Conservation (phyloP, 2,797 vertebrate species). For the Falco concolor region DNA sequence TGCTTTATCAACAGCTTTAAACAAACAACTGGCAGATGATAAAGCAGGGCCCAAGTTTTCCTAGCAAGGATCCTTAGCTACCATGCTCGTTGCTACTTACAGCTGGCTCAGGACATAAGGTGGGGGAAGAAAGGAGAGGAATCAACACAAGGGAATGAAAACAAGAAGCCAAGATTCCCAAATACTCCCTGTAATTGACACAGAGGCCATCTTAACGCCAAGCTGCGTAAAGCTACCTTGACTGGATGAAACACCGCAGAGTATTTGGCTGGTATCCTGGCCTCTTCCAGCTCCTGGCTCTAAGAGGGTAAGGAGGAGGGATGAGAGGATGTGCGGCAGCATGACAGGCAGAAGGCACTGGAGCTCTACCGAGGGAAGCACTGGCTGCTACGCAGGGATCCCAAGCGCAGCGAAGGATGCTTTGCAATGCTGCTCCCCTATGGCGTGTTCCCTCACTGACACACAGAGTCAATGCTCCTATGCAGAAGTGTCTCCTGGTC, state of each 20-base stretch:
- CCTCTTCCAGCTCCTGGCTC: background rate
- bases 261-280: background rate
- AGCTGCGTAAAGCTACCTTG: background rate
- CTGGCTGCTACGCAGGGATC: background rate
- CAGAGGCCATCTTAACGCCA: background rate
- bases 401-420: background rate
- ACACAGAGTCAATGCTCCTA: accelerated
- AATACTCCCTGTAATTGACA: background rate
- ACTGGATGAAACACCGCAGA: accelerated
- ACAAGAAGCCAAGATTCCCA: slow-evolving; percentile 2
- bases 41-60: slow-evolving; percentile 7
- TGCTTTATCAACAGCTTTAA: slow-evolving; percentile 15
- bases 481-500: accelerated
- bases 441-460: background rate
- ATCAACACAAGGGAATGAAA: background rate
- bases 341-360: background rate
- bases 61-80: background rate
- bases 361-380: background rate
- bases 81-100: background rate
- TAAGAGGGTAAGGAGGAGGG: background rate
- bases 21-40: background rate
- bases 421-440: slow-evolving; percentile 16
- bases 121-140: background rate
- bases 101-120: background rate
- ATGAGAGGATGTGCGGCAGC: background rate